Percentiles rank a stretch among this genome's conserved stretches.
phyloP scores from a whole-genome alignment of 2,888 invertebrate genomes.

The Caenorhabditis afra region DNA sequence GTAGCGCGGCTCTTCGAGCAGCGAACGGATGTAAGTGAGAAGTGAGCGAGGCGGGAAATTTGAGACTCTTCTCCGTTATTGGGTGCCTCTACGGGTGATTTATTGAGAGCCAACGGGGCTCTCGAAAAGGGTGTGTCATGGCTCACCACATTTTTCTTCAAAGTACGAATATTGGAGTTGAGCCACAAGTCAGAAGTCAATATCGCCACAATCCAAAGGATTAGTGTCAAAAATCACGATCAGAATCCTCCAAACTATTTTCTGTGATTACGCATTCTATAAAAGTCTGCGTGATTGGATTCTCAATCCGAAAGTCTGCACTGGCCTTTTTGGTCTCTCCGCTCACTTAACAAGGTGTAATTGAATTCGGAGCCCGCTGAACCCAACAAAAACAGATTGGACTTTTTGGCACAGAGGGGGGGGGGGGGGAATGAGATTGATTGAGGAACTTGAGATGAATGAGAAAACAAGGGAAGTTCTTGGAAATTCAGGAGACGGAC shows the following conservation, averaged over 20 bases:
- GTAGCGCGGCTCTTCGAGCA: too few species aligned
- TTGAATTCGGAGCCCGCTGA: too few species aligned
- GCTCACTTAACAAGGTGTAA: too few species aligned
- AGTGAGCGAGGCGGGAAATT: background rate
- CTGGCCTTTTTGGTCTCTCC: too few species aligned
- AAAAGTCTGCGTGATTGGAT: too few species aligned
- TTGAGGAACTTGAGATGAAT: background rate
- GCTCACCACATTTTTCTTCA: background rate
- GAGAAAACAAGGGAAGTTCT: background rate
- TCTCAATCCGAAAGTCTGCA: too few species aligned
- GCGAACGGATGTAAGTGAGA: slow-evolving; percentile 8
- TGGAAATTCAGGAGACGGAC: background rate
- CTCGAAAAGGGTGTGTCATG: background rate
- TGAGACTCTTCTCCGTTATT: background rate
- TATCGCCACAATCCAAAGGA: too few species aligned
- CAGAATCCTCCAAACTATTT: too few species aligned
- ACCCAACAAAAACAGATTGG: background rate
- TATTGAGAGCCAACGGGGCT: background rate
- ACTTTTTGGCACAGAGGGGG: background rate
- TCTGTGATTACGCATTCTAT: too few species aligned
- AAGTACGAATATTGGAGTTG: too few species aligned
- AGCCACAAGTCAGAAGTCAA: too few species aligned
- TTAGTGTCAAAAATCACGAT: too few species aligned
- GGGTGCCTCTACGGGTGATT: background rate
- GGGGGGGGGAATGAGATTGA: background rate